Evolutionary conservation across 2,888 invertebrate genomes (phyloP).

Genomic region (Hypsopygia costalis): DNA sequence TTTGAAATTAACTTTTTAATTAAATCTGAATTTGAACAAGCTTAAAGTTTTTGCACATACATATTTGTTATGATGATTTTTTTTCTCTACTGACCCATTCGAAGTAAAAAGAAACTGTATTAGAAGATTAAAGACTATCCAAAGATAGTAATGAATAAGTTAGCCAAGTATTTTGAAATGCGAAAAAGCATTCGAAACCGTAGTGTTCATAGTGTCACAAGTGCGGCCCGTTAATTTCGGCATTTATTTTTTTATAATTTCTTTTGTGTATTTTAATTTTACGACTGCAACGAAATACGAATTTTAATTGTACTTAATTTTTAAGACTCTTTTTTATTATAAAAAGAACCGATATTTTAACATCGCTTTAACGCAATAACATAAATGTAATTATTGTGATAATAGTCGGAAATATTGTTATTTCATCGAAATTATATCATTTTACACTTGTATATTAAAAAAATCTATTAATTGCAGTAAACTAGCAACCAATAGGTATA

Average conservation of each 20-base stretch:
- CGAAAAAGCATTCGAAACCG: constrained; percentile 10
- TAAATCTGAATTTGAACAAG: too few species aligned
- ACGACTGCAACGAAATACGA: constrained; percentile 41
- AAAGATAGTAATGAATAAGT: constrained; percentile 28
- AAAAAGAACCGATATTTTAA: constrained; percentile 23
- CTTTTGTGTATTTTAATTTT: constrained; percentile 13
- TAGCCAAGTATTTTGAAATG: constrained; percentile 28
- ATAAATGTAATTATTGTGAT: constrained; percentile 38
- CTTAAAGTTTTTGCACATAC: too few species aligned
- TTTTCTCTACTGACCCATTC: background rate
- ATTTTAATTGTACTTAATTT: constrained; percentile 21
- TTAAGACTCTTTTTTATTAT: constrained; percentile 9
- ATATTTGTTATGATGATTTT: too few species aligned
- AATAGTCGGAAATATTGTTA: constrained; percentile 27
- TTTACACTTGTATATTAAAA: constrained; percentile 7
- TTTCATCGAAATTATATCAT: constrained; percentile 17
- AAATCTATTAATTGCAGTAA: too few species aligned
- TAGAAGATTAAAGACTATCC: constrained; percentile 41
- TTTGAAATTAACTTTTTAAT: too few species aligned
- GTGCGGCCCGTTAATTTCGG: constrained; percentile 43
- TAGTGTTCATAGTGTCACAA: constrained; percentile 15
- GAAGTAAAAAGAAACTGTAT: constrained; percentile 3
- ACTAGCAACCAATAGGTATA: too few species aligned
- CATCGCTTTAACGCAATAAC: constrained; percentile 30
- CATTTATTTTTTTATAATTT: constrained; percentile 43